Percentiles rank a stretch among this genome's conserved stretches.
These are phyloP conservation scores for Procavia capensis DNA, from an alignment of 2,113 vertebrate genomes.

Conservation along the genomic window DNA sequence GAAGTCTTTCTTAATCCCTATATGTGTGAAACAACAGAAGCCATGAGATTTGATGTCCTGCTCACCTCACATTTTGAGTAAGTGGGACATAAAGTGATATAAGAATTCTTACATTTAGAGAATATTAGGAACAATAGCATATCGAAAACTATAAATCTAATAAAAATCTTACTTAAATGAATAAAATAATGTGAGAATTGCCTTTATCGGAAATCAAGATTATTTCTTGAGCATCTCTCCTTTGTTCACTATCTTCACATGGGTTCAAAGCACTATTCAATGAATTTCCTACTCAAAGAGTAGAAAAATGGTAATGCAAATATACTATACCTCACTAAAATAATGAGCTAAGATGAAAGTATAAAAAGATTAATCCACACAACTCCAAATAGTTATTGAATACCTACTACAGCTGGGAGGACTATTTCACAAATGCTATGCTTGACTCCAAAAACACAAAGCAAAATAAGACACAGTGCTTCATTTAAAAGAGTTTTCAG, in stretches of 20 bases:
- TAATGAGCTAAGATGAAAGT: slow-evolving; percentile 13
- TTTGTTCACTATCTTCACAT: background rate
- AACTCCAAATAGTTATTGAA: background rate
- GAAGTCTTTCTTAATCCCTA: background rate
- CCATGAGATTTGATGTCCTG: background rate
- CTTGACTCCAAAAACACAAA: background rate
- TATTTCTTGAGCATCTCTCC: background rate
- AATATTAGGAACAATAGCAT: background rate
- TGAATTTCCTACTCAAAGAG: slow-evolving; percentile 16
- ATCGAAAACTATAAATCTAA: background rate
- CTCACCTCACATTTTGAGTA: background rate
- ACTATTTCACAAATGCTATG: background rate
- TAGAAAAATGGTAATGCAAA: background rate
- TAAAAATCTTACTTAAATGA: background rate
- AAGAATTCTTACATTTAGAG: background rate
- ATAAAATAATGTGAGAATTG: slow-evolving; percentile 3
- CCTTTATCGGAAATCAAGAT: background rate
- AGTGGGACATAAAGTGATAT: background rate
- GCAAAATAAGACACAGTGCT: background rate
- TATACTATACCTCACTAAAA: slow-evolving; percentile 6
- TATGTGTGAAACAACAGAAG: background rate
- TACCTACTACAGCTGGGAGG: background rate
- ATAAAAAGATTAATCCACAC: background rate
- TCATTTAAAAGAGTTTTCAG: background rate
- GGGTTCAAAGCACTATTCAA: background rate